Conservation (phyloP, 2,113 vertebrate species). For the Panurus biarmicus region DNA sequence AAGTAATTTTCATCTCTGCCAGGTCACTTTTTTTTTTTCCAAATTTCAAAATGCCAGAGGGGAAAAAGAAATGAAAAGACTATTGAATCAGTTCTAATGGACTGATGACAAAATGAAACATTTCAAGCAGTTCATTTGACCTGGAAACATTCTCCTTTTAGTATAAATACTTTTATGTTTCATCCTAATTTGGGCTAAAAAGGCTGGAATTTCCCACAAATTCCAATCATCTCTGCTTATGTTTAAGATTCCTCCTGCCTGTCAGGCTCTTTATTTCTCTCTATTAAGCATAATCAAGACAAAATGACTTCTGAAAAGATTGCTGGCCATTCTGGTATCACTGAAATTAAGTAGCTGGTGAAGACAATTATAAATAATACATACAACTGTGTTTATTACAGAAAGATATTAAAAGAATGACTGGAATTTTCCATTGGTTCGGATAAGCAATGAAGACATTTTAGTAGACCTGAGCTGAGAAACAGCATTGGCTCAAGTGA, state of each 20-base stretch:
- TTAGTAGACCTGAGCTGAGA: conserved; percentile 12
- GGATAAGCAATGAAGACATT: conserved; percentile 2
- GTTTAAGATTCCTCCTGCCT: not conserved
- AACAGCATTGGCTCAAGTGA: not conserved
- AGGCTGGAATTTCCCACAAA: not conserved
- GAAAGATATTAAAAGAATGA: conserved; percentile 23
- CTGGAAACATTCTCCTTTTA: not conserved
- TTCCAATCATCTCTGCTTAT: not conserved
- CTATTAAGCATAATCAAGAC: not conserved
- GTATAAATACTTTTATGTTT: not conserved
- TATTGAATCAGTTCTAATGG: not conserved
- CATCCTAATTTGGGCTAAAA: not conserved
- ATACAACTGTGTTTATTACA: conserved; percentile 10
- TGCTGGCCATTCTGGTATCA: not conserved
- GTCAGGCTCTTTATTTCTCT: not conserved
- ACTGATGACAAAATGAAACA: conserved; percentile 9
- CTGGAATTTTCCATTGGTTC: conserved; percentile 37
- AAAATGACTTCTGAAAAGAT: not conserved
- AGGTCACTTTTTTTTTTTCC: not conserved
- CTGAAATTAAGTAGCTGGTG: not conserved
- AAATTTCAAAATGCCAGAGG: not conserved
- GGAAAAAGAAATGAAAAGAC: not conserved
- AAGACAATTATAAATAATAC: conserved; percentile 43
- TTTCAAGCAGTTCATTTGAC: not conserved
- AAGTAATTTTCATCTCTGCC: not conserved